Base-by-base conservation (phyloP, 1,140 invertebrate genomes). In the Heliconius hermathena region DNA sequence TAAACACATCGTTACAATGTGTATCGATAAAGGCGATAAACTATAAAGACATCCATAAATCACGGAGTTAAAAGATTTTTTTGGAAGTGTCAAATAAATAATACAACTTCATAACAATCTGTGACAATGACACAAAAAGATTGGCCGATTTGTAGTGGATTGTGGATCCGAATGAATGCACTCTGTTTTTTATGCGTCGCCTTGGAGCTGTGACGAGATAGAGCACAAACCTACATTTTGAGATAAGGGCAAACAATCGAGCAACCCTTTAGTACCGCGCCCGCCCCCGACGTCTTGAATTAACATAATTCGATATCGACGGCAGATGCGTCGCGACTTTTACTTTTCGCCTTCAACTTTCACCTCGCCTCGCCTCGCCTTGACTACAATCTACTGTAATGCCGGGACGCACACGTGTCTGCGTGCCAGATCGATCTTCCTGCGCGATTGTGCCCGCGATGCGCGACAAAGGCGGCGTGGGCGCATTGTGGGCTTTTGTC, bases 311-410 rank as follows among this genome's bases (percentile, higher is more conserved):
- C 82, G 85, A 89, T 89, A 89, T 86, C 82, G 80, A 46, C 85
- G 81, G 85, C 90, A 91, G 90, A 88, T 91, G 90, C 86, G 87
- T 75, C 82, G 81, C 82, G 88, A 92, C 92, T 94, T 93, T 94
- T 93, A 93, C 93, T 94, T 94, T 92, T 89, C 85, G 86, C 79
- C 71, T 82, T 93, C 88, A 94, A 94, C 93, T 94, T 94, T 94
- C 93, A 94, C 93, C 92, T 94, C 88, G 91, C 92, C 88, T 88
- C 70, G 66, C 26, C 74, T 20, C 71, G 71, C 49, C 20, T 20
- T 20, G 49, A 52, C 49, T 52, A 52, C 18, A 20, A 52, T 20
- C 18, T 16, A 46, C 41, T 16, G 4, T 16, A 46, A 13, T 6
- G 71, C 13, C 84, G 83, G 84, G 79, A 52, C 73, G 85, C 88